Base-by-base conservation (phyloP, 2,797 vertebrate species). In the Coreius guichenoti region DNA sequence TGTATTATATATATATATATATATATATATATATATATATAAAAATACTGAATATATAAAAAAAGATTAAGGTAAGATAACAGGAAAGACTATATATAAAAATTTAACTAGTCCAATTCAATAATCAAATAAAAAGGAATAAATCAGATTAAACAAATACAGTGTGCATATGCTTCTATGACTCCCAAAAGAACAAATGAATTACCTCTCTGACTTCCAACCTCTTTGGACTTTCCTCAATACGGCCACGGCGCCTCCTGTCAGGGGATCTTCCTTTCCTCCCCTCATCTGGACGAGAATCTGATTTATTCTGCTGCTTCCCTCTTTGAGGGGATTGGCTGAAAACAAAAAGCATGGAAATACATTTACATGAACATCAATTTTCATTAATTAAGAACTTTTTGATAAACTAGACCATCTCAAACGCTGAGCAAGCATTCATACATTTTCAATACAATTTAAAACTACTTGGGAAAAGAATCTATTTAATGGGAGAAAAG, bases 181-280 rank as follows among this genome's bases (percentile, higher is more conserved):
- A 31, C 29, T 73, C 61, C 26, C 21, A 80, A 54, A 12, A 39
- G 9, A 47, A 36, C 19, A 56, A 29, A 21, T 21, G 74, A 23
- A 21, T 21, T 80, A 95, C 95, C 91, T 89, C 89, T 31, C 93
- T 92, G 0, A 89, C 85, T 51, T 78, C 89, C 19, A 81, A 90
- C 26, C 72, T 89, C 3, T 86, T 90, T 3, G 93, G 91, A 47
- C 92, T 93, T 54, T 79, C 90, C 26, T 94, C 92, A 68, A 92
- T 91, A 7, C 83, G 80, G 3, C 85, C 92, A 0, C 80, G 89
- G 2, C 90, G 90, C 83, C 92, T 92, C 67, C 91, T 90, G 23
- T 93, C 94, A 1, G 94, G 92, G 0, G 95, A 95, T 61, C 91
- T 88, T 0, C 92, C 93, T 70, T 90, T 93, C 45, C 92, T 89